Base-by-base conservation (phyloP, 2,888 invertebrate species). In the Leptinotarsa peninsularis region DNA sequence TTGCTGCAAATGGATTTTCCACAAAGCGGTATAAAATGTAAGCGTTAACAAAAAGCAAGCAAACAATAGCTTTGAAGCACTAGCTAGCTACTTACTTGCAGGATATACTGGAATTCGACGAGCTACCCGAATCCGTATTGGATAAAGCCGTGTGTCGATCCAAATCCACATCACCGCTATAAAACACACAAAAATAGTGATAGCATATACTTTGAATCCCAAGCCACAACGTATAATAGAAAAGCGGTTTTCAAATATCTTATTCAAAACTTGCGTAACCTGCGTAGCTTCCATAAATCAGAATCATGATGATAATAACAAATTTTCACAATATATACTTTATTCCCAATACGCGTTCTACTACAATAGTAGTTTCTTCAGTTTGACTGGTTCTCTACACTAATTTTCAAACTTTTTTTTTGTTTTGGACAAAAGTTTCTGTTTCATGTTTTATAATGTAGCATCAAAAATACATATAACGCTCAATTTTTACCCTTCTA, bases 71-170 rank as follows among this genome's bases (percentile, higher is more conserved):
- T 33, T 21, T 67, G 52, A 77, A 72, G 63, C 60, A n/a, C 58
- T 49, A 49, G 56, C 50, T 67, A 81, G 56, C 50, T 67, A 81
- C 86, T 85, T 82, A 88, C 88, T 92, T 90, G 83, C 90, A 90
- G 76, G 92, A 92, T 83, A 93, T 89, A 89, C 92, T 93, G 84
- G 93, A 93, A 88, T 91, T 93, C 80, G 94, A 94, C 79, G 94
- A 94, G 89, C 93, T 93, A 82, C 93, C 92, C 81, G 93, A 93
- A 86, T 91, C 91, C 82, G 90, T 84, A 81, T 88, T 88, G 66
- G 88, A 87, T 82, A 90, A 89, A 82, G 89, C 90, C 86, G 89
- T 88, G 82, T 91, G 91, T 83, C 81, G 77, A 50, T 82, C 83
- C 74, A 81, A 75, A 85, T 94, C 93, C 86, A 91, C 92, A 79